Conservation (phyloP, 2,888 invertebrate genomes). For the Drosophila diplacantha region DNA sequence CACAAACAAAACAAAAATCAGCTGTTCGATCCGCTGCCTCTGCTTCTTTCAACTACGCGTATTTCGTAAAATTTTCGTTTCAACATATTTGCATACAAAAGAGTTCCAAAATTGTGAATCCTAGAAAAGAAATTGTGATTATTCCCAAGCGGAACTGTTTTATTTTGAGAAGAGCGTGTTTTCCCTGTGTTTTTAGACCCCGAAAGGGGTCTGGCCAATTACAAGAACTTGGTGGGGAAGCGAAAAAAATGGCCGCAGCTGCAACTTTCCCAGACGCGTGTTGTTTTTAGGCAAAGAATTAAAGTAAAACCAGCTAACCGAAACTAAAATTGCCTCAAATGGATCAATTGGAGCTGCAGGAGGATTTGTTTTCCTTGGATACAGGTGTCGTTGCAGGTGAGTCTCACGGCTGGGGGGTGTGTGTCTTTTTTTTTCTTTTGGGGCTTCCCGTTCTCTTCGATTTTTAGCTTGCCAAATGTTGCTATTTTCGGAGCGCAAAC, state of each 20-base stretch:
- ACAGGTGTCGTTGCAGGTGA: slow-evolving; percentile 30
- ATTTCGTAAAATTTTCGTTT: slow-evolving; percentile 49
- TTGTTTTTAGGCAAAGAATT: slow-evolving; percentile 32
- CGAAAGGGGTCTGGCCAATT: slow-evolving; percentile 3
- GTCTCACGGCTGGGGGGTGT: background rate
- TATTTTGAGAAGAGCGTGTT: background rate
- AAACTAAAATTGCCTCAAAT: slow-evolving; percentile 29
- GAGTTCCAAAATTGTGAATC: background rate
- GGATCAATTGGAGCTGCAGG: slow-evolving; percentile 60
- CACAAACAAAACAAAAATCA: slow-evolving; percentile 62
- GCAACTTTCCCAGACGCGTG: slow-evolving; percentile 35
- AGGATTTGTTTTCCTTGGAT: slow-evolving; percentile 32
- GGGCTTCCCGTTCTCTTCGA: background rate
- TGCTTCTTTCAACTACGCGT: slow-evolving; percentile 55
- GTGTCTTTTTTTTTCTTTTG: slow-evolving; percentile 7
- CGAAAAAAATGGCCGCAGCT: slow-evolving; percentile 44
- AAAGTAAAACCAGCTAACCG: slow-evolving; percentile 30
- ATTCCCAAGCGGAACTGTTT: background rate
- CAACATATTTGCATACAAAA: slow-evolving; percentile 23
- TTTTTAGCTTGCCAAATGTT: slow-evolving; percentile 16
- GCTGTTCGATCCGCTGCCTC: slow-evolving; percentile 48
- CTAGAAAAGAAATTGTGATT: background rate
- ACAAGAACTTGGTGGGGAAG: background rate
- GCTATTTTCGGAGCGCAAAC: slow-evolving; percentile 24
- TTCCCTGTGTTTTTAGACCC: slow-evolving; percentile 3